These are phyloP conservation scores for Troglohyphantes excavatus DNA, from an alignment of 2,888 invertebrate species.

Conservation along the genomic window DNA sequence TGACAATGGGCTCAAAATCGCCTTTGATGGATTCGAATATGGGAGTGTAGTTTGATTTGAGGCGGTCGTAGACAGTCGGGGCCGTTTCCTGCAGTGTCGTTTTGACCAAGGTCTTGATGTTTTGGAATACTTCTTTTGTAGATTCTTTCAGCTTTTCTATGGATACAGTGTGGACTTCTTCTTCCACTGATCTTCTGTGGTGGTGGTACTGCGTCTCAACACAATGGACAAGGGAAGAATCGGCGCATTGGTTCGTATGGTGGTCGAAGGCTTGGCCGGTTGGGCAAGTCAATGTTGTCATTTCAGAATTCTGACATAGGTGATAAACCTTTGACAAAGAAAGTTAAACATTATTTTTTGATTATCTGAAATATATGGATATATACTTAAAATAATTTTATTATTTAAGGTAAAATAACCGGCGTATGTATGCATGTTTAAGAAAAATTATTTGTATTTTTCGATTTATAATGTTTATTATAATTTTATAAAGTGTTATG, in stretches of 20 bases:
- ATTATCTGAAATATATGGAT: no score
- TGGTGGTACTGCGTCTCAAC: slow-evolving; percentile 8
- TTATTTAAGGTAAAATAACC: no score
- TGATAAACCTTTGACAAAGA: slow-evolving; percentile 45
- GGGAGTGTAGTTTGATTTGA: neutral
- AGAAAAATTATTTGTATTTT: no score
- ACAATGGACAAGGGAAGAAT: slow-evolving; percentile 29
- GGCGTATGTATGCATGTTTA: no score
- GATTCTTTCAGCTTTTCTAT: slow-evolving; percentile 13
- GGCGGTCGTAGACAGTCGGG: neutral
- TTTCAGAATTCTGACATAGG: slow-evolving; percentile 20
- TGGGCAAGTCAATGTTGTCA: slow-evolving; percentile 41
- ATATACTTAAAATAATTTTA: no score
- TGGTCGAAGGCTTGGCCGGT: slow-evolving; percentile 51
- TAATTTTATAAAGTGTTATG: no score
- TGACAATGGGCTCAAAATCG: neutral
- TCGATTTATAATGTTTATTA: no score
- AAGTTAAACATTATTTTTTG: neutral
- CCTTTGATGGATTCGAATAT: neutral
- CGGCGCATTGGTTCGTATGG: slow-evolving; percentile 16
- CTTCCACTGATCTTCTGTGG: neutral
- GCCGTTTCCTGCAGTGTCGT: neutral
- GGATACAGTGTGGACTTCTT: slow-evolving; percentile 17
- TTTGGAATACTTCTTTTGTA: neutral
- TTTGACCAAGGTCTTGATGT: neutral